phyloP scores from a whole-genome alignment of 2,888 invertebrate species.

The Dyspetes luteomarginatus region DNA sequence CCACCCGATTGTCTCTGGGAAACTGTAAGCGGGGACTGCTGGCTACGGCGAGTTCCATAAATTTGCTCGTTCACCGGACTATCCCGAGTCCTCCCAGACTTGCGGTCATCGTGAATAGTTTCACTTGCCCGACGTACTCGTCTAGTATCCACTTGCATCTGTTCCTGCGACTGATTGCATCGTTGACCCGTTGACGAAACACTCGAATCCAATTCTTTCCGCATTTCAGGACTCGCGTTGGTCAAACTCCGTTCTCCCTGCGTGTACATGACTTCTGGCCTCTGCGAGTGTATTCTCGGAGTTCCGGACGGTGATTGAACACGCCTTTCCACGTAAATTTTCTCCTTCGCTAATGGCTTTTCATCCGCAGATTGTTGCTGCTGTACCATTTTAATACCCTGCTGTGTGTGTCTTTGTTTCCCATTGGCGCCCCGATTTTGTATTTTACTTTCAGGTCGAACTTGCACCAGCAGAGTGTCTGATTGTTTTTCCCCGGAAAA shows the following conservation, averaged over 20 bases:
- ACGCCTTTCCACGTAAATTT: conserved; percentile 45
- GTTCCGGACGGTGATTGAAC: conserved; percentile 53
- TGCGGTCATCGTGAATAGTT: conserved; percentile 56
- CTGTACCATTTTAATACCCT: conserved; percentile 7
- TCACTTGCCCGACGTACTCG: conserved; percentile 30
- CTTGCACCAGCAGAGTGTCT: conserved; percentile 53
- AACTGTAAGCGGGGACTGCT: no score
- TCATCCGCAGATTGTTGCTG: conserved; percentile 21
- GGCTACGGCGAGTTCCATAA: conserved; percentile 44
- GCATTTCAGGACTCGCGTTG: conserved; percentile 21
- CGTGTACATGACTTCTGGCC: conserved; percentile 63
- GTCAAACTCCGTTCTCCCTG: conserved; percentile 44
- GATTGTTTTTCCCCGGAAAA: conserved; percentile 27
- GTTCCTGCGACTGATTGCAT: conserved; percentile 31
- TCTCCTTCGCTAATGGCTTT: conserved; percentile 10
- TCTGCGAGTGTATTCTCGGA: conserved; percentile 39
- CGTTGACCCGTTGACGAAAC: conserved; percentile 16
- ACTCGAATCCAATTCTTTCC: conserved; percentile 19
- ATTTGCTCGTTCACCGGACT: conserved; percentile 51
- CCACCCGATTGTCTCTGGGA: no score
- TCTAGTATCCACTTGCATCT: no score
- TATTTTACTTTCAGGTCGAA: conserved; percentile 32
- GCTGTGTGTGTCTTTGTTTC: conserved; percentile 20
- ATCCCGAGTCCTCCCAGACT: conserved; percentile 12
- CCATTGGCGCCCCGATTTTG: conserved; percentile 6